A percentile compares a stretch with the other conserved stretches of the same genome.
phyloP scores from a whole-genome alignment of 2,888 invertebrate species.

The Alloplasta piceator region DNA sequence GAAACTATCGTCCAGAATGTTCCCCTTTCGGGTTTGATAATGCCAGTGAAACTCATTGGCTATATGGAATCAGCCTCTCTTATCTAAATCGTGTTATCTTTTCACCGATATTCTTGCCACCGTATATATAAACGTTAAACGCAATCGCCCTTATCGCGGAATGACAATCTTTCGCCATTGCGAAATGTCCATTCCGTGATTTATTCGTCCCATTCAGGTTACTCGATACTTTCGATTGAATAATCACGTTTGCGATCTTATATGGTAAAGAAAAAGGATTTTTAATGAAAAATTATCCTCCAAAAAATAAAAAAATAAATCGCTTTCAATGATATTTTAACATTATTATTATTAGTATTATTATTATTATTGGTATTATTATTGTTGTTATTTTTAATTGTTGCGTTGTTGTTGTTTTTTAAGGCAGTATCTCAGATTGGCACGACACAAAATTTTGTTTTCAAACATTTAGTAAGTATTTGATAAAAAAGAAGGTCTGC shows the following conservation, averaged over 20 bases:
- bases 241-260: not conserved
- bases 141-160: conserved; percentile 31
- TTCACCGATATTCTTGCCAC: conserved; percentile 21
- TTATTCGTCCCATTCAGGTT: conserved; percentile 21
- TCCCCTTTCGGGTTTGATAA: conserved; percentile 55
- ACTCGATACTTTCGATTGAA: conserved; percentile 4
- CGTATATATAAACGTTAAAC: conserved; percentile 19
- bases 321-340: too few relatives aligned
- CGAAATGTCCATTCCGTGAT: conserved; percentile 17
- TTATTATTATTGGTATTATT: too few relatives aligned
- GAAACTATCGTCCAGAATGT: conserved; percentile 52
- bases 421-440: too few relatives aligned
- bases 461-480: too few relatives aligned
- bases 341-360: too few relatives aligned
- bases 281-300: too few relatives aligned
- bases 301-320: too few relatives aligned
- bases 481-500: too few relatives aligned
- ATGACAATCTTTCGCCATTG: conserved; percentile 38
- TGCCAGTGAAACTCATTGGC: conserved; percentile 38
- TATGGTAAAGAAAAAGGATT: too few relatives aligned
- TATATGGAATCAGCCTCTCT: conserved; percentile 27
- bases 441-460: too few relatives aligned
- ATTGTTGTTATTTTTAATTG: too few relatives aligned
- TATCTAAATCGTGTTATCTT: conserved; percentile 55
- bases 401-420: too few relatives aligned